phyloP scores from a whole-genome alignment of 2,888 invertebrate species.

The Watsonalla cultraria region DNA sequence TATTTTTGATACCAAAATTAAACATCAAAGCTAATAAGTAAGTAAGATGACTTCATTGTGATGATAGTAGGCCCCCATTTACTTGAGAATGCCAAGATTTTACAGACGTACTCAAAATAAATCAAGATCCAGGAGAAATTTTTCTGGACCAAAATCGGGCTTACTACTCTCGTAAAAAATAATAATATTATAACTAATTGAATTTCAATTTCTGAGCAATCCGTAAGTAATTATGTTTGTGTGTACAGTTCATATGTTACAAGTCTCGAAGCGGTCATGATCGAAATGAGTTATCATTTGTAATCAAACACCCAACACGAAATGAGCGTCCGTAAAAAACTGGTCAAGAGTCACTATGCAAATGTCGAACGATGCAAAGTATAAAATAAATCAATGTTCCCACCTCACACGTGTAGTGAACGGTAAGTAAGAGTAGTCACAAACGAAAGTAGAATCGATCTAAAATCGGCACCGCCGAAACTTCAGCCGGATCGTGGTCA shows the following conservation, averaged over 20 bases:
- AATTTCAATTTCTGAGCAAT: not conserved
- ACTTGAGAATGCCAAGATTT: too few species aligned
- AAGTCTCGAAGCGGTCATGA: conserved; percentile 2
- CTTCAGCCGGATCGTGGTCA: conserved; percentile 71
- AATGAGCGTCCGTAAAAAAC: conserved; percentile 19
- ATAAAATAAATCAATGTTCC: conserved; percentile 57
- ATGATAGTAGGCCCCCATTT: too few species aligned
- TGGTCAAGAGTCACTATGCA: conserved; percentile 15
- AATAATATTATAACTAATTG: too few species aligned
- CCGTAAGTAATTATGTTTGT: not conserved
- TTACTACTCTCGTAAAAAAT: too few species aligned
- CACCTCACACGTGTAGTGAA: conserved; percentile 45
- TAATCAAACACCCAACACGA: conserved; percentile 7
- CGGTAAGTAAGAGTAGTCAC: conserved; percentile 72
- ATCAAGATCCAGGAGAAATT: too few species aligned
- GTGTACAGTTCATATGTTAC: not conserved
- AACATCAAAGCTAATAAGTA: too few species aligned
- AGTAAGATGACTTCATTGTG: too few species aligned
- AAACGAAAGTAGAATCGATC: conserved; percentile 78
- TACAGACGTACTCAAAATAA: too few species aligned
- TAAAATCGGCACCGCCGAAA: conserved; percentile 72
- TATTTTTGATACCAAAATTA: too few species aligned
- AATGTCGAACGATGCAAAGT: conserved; percentile 17
- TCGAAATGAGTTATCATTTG: conserved; percentile 16
- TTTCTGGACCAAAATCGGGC: too few species aligned